Evolutionary conservation across 2,797 vertebrate genomes (phyloP).

Genomic region (Nyctibius grandis): DNA sequence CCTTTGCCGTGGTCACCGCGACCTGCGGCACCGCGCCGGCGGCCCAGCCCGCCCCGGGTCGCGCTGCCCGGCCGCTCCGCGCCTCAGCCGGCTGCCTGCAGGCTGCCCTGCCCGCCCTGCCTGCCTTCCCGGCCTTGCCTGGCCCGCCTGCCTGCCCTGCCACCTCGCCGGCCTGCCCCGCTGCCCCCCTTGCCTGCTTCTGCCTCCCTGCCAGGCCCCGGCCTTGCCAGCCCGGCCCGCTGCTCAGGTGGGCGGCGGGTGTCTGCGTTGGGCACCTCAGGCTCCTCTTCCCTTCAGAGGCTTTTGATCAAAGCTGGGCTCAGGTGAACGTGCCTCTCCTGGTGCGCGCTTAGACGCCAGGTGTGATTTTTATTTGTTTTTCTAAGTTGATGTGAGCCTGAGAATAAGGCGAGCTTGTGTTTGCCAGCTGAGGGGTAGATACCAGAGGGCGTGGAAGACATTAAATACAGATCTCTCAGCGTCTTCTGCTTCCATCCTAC

Average conservation of each 20-base stretch:
- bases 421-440: neutral
- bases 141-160: neutral
- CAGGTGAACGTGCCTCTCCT: neutral
- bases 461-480: rapidly evolving
- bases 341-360: rapidly evolving
- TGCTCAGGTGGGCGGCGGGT: neutral
- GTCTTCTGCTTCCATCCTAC: rapidly evolving
- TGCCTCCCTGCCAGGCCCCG: neutral
- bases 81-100: neutral
- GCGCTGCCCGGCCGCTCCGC: neutral
- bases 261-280: neutral
- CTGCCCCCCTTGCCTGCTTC: neutral
- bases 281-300: neutral
- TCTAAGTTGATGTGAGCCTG: too few species aligned
- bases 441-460: rapidly evolving
- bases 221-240: neutral
- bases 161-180: neutral
- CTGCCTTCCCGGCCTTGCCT: too few species aligned
- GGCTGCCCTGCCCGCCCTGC: neutral
- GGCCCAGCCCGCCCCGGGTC: neutral
- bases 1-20: neutral
- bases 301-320: rapidly evolving
- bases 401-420: rapidly evolving
- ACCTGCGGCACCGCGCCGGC: neutral
- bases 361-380: neutral